Base-by-base conservation (phyloP, 1,140 invertebrate species). In the Sitobion miscanthi region DNA sequence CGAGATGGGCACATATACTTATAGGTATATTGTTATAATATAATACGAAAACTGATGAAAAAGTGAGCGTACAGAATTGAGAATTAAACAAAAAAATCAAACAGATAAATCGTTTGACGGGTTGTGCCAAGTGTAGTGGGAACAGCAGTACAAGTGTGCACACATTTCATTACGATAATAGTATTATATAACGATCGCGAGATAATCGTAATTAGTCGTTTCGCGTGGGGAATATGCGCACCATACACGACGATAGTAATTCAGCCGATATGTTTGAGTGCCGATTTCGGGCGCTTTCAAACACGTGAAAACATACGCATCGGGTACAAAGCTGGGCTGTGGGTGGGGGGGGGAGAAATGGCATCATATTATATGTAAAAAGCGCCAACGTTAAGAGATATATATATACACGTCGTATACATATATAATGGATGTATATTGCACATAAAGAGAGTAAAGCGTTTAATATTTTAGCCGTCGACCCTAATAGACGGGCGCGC, bases 401-500 rank as follows among this genome's bases (percentile, higher is more conserved):
- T 82, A 38, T 45, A 45, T 42, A 77, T 23, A 86, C 7, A 87
- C 47, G 42, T 42, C 42, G 42, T 35, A 87, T n/a, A 57, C 11
- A 21, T n/a, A 45, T 35, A 42, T 49, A 20, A 87, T 35, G 42
- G 7, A 45, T 45, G 4, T 25, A 9, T 20, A n/a, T 47, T 23
- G 3, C 25, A 20, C 23, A 57, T 8, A 21, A 11, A 54, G 87
- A 38, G 54, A 62, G 57, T 8, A 69, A 90, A 90, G 23, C 89
- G 89, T 90, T 90, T 90, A 90, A 90, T 90, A 69, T 90, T 90
- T 90, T 69, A 90, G 88, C 54, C 88, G 88, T 62, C 89, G 38
- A 90, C 87, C 87, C 87, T 90, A 90, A 69, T 69, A 45, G 38
- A 57, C 87, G 52, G 9, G 49, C 42, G 87, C 42, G 87, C 47